Conservation (phyloP, 2,113 vertebrate genomes). For the Pseudopodoces humilis region DNA sequence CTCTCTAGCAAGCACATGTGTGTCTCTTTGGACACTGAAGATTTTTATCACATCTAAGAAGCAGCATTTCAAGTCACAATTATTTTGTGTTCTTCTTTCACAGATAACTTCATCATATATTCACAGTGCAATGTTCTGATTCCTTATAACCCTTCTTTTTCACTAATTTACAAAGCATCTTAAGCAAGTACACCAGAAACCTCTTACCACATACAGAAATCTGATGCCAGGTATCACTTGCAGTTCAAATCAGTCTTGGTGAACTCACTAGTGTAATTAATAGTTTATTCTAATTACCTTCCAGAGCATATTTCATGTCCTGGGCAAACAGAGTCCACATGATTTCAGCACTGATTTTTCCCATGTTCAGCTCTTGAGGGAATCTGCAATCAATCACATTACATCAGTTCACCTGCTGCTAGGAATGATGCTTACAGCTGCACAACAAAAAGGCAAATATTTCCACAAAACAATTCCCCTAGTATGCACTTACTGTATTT, state of each 20-base stretch:
- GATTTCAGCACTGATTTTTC: constrained; percentile 91
- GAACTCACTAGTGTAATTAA: not conserved
- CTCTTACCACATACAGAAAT: not conserved
- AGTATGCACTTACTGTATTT: not conserved
- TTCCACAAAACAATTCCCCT: not conserved
- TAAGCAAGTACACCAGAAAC: not conserved
- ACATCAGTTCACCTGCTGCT: constrained; percentile 13
- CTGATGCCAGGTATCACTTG: not conserved
- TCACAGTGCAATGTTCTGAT: not conserved
- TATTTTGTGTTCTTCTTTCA: not conserved
- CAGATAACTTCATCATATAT: not conserved
- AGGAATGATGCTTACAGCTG: not conserved
- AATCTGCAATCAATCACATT: constrained; percentile 81
- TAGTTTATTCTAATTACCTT: constrained; percentile 79
- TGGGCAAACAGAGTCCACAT: constrained; percentile 92
- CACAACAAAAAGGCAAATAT: not conserved
- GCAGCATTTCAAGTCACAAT: not conserved
- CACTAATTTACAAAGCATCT: not conserved
- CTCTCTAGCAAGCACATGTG: not conserved
- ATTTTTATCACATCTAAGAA: not conserved
- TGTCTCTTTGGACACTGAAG: not conserved
- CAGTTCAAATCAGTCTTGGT: not conserved
- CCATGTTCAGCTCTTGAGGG: constrained; percentile 94
- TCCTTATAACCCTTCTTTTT: not conserved
- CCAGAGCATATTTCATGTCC: constrained; percentile 96